These are phyloP conservation scores for Orthosia gracilis DNA, from an alignment of 2,888 invertebrate species.

Conservation along the genomic window DNA sequence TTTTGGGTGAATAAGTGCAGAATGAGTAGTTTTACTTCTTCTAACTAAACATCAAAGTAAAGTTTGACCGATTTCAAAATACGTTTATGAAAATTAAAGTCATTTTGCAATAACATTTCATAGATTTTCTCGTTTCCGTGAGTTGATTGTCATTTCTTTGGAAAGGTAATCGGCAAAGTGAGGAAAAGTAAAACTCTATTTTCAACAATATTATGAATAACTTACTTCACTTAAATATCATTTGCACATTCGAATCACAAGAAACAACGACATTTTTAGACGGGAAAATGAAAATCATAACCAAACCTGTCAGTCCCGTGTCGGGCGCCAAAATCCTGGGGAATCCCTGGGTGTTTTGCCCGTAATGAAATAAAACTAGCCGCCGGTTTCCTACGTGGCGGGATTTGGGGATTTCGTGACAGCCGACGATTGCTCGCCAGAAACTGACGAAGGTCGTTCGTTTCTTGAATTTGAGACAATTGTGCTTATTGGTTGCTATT, in stretches of 20 bases:
- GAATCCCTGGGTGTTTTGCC: constrained; percentile 66
- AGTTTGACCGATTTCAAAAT: background rate
- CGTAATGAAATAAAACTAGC: constrained; percentile 81
- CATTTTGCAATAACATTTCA: background rate
- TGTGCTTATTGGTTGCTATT: constrained; percentile 53
- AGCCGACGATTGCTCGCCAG: constrained; percentile 72
- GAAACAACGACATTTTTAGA: constrained; percentile 54
- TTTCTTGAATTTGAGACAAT: constrained; percentile 74
- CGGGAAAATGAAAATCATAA: constrained; percentile 68
- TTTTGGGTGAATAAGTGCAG: constrained; percentile 5
- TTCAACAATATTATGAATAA: background rate
- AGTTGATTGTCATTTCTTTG: background rate
- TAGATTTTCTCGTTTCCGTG: background rate
- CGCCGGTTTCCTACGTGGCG: constrained; percentile 70
- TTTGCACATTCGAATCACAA: constrained; percentile 36
- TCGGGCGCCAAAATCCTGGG: constrained; percentile 70
- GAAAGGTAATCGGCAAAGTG: background rate
- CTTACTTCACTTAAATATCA: constrained; percentile 5
- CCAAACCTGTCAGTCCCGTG: constrained; percentile 66
- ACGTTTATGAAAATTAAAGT: background rate
- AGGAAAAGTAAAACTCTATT: background rate
- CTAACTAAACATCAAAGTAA: background rate
- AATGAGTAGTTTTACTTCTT: background rate
- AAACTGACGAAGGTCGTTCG: constrained; percentile 77
- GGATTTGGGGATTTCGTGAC: constrained; percentile 73